A percentile compares a stretch with the other conserved stretches of the same genome.
Conservation (phyloP, 2,797 vertebrate genomes). For the Sebastes trivittatus region DNA sequence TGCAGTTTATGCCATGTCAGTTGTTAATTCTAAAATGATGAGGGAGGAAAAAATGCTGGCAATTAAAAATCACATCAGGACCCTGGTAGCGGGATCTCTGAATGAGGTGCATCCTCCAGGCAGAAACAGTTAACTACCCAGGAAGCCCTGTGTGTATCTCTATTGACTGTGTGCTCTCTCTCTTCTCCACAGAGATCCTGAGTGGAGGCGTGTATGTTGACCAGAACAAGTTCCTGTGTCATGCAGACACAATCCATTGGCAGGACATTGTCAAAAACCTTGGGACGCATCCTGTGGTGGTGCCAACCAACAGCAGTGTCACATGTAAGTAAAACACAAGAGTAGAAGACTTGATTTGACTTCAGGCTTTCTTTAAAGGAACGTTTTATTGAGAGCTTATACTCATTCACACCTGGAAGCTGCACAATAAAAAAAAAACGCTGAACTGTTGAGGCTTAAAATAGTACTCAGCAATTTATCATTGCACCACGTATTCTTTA, state of each 20-base stretch:
- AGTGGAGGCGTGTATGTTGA: constrained; percentile 96
- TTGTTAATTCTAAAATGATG: not conserved
- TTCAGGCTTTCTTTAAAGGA: not conserved
- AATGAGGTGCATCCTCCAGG: not conserved
- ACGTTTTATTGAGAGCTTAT: not conserved
- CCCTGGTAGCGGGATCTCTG: not conserved
- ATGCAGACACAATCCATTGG: constrained; percentile 98
- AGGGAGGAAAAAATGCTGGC: not conserved
- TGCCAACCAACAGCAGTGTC: constrained; percentile 91
- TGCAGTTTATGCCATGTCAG: not conserved
- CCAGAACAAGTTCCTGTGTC: constrained; percentile 97
- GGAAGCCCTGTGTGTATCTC: not conserved
- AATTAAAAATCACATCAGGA: constrained; percentile 13
- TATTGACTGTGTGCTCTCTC: constrained; percentile 2
- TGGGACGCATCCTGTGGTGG: constrained; percentile 89
- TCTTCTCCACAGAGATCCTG: constrained; percentile 88
- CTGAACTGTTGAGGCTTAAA: not conserved
- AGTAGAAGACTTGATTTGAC: not conserved
- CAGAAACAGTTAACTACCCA: not conserved
- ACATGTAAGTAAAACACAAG: constrained; percentile 79
- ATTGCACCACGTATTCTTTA: not conserved
- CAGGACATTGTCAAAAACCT: constrained; percentile 96
- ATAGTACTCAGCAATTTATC: not conserved
- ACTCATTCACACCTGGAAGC: not conserved
- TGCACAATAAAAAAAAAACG: not conserved